These are phyloP conservation scores for Dufourea novaeangliae DNA, from an alignment of 1,140 invertebrate genomes.

Conservation along the genomic window DNA sequence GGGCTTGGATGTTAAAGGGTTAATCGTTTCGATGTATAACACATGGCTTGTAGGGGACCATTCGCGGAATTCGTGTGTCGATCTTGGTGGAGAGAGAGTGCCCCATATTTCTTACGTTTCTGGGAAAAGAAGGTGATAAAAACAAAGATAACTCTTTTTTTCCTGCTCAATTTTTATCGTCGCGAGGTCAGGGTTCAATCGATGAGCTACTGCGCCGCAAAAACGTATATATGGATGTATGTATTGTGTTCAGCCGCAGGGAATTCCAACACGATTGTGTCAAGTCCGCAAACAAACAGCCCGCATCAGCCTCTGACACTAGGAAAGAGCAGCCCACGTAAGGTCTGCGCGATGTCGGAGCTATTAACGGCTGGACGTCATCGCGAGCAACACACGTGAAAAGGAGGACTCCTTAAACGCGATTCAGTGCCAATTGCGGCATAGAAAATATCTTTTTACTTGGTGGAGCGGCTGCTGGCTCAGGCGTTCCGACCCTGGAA, in stretches of 20 bases:
- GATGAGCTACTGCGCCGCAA: background rate
- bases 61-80: too few relatives aligned
- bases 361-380: constrained; percentile 46
- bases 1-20: too few relatives aligned
- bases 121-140: background rate
- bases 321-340: constrained; percentile 16
- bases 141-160: background rate
- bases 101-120: too few relatives aligned
- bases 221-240: too few relatives aligned
- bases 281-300: constrained; percentile 52
- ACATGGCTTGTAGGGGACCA: too few relatives aligned
- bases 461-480: too few relatives aligned
- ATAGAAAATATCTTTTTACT: too few relatives aligned
- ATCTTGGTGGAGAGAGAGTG: too few relatives aligned
- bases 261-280: constrained; percentile 56
- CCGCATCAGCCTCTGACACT: constrained; percentile 21
- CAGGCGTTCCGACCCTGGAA: too few relatives aligned
- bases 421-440: constrained; percentile 28
- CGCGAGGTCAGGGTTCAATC: background rate
- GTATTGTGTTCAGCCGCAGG: constrained; percentile 10
- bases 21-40: too few relatives aligned
- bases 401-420: constrained; percentile 32
- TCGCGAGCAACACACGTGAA: constrained; percentile 33
- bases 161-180: too few relatives aligned
- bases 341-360: constrained; percentile 16